A percentile compares a stretch with the other conserved stretches of the same genome.
These are phyloP conservation scores for Volucella zonaria DNA, from an alignment of 2,888 invertebrate species.

Conservation along the genomic window DNA sequence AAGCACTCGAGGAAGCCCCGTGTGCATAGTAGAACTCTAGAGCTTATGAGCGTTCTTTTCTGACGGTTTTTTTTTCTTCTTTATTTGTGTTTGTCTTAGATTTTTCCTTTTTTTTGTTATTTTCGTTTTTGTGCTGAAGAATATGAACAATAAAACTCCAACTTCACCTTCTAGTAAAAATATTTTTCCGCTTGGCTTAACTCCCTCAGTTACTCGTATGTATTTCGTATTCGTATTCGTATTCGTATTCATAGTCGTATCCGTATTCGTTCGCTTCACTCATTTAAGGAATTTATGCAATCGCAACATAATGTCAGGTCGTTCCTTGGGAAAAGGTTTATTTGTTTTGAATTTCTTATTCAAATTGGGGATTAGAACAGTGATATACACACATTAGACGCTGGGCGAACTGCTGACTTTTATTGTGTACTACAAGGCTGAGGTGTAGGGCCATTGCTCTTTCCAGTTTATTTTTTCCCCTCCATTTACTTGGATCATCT, in stretches of 20 bases:
- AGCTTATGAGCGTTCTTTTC: constrained; percentile 31
- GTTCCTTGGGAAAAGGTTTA: constrained; percentile 38
- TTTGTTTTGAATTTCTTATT: constrained; percentile 29
- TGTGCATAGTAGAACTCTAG: constrained; percentile 16
- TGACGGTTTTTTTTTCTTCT: too few species aligned
- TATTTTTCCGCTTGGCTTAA: constrained; percentile 64
- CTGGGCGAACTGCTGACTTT: neutral
- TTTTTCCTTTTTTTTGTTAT: neutral
- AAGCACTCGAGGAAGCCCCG: constrained; percentile 9
- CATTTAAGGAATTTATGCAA: constrained; percentile 63
- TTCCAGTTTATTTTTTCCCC: neutral
- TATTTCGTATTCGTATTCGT: too few species aligned
- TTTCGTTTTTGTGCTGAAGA: constrained; percentile 1
- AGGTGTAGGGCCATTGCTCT: constrained; percentile 25
- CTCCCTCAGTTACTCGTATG: constrained; percentile 8
- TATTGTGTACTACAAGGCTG: constrained; percentile 42
- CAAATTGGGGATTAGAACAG: constrained; percentile 51
- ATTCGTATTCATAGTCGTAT: constrained; percentile 17
- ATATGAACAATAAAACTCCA: constrained; percentile 17
- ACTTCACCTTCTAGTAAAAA: constrained; percentile 26
- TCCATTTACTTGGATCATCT: too few species aligned
- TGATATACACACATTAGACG: constrained; percentile 37
- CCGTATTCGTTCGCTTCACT: constrained; percentile 12
- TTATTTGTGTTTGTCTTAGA: neutral
- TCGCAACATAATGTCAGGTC: constrained; percentile 45